Base-by-base conservation (phyloP, 1,140 invertebrate species). In the Drosophila nigromelanica region DNA sequence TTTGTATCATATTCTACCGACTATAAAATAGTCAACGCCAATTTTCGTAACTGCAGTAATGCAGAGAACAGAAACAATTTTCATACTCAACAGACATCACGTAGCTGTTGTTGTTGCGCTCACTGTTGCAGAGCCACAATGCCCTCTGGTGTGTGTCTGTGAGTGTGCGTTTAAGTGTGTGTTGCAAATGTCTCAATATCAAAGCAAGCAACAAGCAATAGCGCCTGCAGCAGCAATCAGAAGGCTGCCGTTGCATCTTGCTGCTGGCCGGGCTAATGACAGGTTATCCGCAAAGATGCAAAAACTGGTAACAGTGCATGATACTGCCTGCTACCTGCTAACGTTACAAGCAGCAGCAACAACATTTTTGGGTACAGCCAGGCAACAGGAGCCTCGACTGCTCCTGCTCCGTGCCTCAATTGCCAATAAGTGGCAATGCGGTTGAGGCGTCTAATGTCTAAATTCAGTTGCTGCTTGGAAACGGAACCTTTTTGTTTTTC, bases 401-500 rank as follows among this genome's bases (percentile, higher is more conserved):
- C 47, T 60, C 43, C 56, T 61, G 8, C 43, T 48, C 55, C 52
- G 47, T 54, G 6, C 8, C 43, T 54, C 68, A 67, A 67, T 89
- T 89, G 83, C 76, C 83, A 89, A 83, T 89, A 89, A 89, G 83
- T 89, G 83, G 83, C 79, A 73, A 73, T 71, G 72, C 63, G 72
- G 63, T 45, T 39, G 61, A 45, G 73, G 71, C 82, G 54, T 89
- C 83, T 89, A 89, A 89, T 89, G 85, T 89, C 83, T 89, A 89
- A 83, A 89, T 89, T 89, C 55, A 45, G 40, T 58, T 89, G 74
- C 68, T 66, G 64, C 59, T 51, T 58, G 64, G 30, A 68, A 55
- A 42, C 27, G 68, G 55, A 56, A 70, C 62, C 66, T 80, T 81
- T 70, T 61, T 33, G 5, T 33, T 33, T 35, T 6, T 6, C 43